phyloP scores from a whole-genome alignment of 1,140 invertebrate genomes.

The Dendrolimus punctatus region DNA sequence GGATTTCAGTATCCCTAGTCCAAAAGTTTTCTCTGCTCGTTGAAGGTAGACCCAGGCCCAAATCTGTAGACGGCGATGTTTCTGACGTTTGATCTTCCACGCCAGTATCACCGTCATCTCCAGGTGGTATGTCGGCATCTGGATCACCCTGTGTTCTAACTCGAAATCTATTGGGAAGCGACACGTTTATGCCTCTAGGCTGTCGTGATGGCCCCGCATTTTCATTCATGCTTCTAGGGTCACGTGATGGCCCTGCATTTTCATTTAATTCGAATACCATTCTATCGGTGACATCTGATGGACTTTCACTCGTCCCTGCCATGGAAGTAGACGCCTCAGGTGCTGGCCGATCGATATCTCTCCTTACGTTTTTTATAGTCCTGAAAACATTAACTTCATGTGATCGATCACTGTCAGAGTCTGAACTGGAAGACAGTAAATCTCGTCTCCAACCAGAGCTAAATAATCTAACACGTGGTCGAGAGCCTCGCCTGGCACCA shows the following conservation, averaged over 20 bases:
- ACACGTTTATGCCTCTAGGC: constrained; percentile 27
- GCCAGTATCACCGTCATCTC: not conserved
- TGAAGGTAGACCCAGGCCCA: constrained; percentile 36
- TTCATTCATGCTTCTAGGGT: constrained; percentile 25
- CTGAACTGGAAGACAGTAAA: constrained; percentile 46
- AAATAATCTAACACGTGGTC: constrained; percentile 27
- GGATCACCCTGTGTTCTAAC: constrained; percentile 32
- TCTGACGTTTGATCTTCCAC: not conserved
- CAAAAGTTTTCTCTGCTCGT: constrained; percentile 49
- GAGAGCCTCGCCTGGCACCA: constrained; percentile 4
- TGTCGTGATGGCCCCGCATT: constrained; percentile 18
- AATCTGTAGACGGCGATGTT: not conserved
- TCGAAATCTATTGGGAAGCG: constrained; percentile 36
- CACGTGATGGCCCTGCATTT: constrained; percentile 15
- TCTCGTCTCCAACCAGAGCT: constrained; percentile 28
- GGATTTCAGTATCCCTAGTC: constrained; percentile 26
- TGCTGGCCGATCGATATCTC: constrained; percentile 14
- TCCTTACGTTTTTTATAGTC: constrained; percentile 38
- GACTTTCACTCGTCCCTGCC: constrained; percentile 2
- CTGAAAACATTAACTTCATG: constrained; percentile 56
- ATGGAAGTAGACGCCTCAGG: constrained; percentile 15
- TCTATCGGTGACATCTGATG: constrained; percentile 34
- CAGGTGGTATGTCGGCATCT: constrained; percentile 6
- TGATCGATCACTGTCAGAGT: constrained; percentile 57
- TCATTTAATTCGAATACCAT: constrained; percentile 41